Conservation (phyloP, 2,113 vertebrate species). For the Pomatorhinus ruficollis region DNA sequence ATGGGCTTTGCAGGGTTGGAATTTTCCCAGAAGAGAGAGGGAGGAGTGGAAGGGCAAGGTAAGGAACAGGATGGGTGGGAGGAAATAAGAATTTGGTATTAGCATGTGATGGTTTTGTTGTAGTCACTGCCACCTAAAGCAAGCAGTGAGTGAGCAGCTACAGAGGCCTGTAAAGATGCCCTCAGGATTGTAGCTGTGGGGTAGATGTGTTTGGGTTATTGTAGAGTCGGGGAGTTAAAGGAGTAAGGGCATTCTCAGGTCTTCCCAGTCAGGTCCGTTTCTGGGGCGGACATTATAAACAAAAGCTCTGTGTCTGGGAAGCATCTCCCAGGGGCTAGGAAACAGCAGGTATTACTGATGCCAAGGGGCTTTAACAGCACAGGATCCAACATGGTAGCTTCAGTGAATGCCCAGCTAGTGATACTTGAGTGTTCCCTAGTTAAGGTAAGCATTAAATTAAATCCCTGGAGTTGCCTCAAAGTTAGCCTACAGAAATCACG, state of each 20-base stretch:
- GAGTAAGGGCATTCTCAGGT: not conserved
- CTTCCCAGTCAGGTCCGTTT: not conserved
- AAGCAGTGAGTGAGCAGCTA: not conserved
- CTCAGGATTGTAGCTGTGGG: not conserved
- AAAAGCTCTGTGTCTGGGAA: not conserved
- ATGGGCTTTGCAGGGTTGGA: not conserved
- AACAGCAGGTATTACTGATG: not conserved
- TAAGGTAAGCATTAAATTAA: not conserved
- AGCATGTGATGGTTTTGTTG: not conserved
- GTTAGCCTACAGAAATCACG: not conserved
- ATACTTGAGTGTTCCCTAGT: not conserved
- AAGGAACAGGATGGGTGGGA: accelerated
- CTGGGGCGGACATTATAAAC: not conserved
- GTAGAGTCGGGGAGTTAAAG: not conserved
- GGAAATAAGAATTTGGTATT: not conserved
- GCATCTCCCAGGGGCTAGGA: not conserved
- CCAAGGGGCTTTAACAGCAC: not conserved
- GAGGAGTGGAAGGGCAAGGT: not conserved
- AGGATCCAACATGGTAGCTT: not conserved
- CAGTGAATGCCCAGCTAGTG: not conserved
- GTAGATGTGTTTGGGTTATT: not conserved
- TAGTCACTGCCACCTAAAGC: not conserved
- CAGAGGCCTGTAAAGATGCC: not conserved
- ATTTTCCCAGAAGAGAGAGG: not conserved
- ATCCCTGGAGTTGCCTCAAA: not conserved